These are phyloP conservation scores for Cynopterus brachyotis DNA, from an alignment of 2,113 vertebrate species.

Conservation along the genomic window DNA sequence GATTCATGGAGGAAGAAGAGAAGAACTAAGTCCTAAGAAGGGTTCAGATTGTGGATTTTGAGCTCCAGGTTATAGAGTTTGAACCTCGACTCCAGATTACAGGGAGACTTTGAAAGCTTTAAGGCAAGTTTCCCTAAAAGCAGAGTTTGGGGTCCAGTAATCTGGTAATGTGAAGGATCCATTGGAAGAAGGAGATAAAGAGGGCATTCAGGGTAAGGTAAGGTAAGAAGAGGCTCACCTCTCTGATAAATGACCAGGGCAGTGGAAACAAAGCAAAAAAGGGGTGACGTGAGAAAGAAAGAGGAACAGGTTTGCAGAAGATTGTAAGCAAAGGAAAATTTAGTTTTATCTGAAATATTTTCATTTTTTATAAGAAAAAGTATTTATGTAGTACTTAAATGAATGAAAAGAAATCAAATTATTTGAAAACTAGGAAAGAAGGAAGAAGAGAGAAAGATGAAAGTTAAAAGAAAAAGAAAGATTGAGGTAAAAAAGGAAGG, in stretches of 20 bases:
- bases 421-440: not conserved
- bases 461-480: not conserved
- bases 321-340: not conserved
- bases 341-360: not conserved
- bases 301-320: not conserved
- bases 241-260: not conserved
- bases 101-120: not conserved
- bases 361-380: not conserved
- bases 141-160: not conserved
- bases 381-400: not conserved
- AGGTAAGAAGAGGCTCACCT: not conserved
- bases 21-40: not conserved
- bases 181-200: not conserved
- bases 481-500: not conserved
- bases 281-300: accelerated
- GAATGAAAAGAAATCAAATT: not conserved
- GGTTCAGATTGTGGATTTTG: accelerated
- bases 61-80: not conserved
- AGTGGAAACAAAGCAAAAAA: accelerated
- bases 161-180: not conserved
- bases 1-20: not conserved
- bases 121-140: not conserved
- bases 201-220: accelerated
- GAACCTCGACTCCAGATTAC: not conserved
- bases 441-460: not conserved